A percentile compares a stretch with the other conserved stretches of the same genome.
Conservation (phyloP, 2,797 vertebrate species). For the Gallirallus australis region DNA sequence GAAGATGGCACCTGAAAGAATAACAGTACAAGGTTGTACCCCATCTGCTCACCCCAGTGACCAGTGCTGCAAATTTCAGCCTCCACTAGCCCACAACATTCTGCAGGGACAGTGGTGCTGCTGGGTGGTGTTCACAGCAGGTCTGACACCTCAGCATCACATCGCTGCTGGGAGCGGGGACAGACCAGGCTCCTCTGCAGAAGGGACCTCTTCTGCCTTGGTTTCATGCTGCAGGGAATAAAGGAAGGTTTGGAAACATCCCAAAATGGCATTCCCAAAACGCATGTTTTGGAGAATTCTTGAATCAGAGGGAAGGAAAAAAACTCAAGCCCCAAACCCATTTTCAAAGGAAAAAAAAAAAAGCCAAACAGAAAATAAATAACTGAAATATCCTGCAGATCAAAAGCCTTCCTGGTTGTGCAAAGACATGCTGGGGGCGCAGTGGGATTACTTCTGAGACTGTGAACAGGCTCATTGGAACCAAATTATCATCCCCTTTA, state of each 20-base stretch:
- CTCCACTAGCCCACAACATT: neutral
- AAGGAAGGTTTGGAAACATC: neutral
- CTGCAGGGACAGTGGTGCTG: neutral
- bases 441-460: neutral
- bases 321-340: neutral
- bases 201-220: neutral
- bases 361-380: neutral
- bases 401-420: neutral
- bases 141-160: neutral
- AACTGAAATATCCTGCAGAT: neutral
- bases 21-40: neutral
- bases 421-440: neutral
- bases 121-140: neutral
- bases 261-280: neutral
- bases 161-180: rapidly evolving
- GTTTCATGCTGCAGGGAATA: neutral
- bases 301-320: neutral
- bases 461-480: neutral
- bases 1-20: neutral
- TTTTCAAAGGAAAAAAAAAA: neutral
- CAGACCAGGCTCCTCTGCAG: neutral
- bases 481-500: neutral
- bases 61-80: neutral
- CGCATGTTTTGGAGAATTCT: neutral
- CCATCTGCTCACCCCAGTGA: neutral